phyloP scores from a whole-genome alignment of 1,140 invertebrate species.

The Aradophagus sp. region DNA sequence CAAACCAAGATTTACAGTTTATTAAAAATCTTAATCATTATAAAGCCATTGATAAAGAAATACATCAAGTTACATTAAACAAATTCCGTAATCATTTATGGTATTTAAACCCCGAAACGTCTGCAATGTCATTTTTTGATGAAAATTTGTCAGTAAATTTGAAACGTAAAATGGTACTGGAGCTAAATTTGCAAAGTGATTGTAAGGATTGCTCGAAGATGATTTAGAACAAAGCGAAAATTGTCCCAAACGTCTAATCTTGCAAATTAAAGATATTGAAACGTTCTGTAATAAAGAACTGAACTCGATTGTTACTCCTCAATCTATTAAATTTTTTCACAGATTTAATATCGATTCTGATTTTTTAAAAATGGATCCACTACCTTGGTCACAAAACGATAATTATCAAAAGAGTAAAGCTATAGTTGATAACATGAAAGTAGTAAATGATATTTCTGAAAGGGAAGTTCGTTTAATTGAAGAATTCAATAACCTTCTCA shows the following conservation, averaged over 20 bases:
- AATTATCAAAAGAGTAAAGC: conserved; percentile 6
- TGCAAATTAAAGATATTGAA: conserved; percentile 1
- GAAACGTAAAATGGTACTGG: conserved; percentile 25
- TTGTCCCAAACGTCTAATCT: conserved; percentile 1
- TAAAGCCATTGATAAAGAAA: conserved; percentile 5
- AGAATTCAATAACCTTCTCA: conserved; percentile 40
- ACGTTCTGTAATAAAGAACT: conserved; percentile 1
- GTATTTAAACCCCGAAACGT: conserved; percentile 26
- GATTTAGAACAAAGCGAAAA: conserved; percentile 1
- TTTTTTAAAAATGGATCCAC: conserved; percentile 7
- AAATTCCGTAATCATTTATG: conserved; percentile 38
- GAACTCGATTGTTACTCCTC: background rate
- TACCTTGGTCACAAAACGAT: background rate
- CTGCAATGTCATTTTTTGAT: conserved; percentile 35
- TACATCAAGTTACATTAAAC: conserved; percentile 4
- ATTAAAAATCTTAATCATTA: conserved; percentile 4
- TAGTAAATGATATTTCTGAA: conserved; percentile 52
- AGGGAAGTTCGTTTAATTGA: conserved; percentile 35
- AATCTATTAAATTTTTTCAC: background rate
- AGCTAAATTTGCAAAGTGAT: background rate
- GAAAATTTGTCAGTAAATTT: conserved; percentile 11
- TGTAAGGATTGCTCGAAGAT: background rate
- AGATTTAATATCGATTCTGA: background rate
- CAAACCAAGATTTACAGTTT: conserved; percentile 10
- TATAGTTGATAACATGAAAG: conserved; percentile 34